Evolutionary conservation across 2,888 invertebrate genomes (phyloP).

Genomic region (Eupelmus urozonus): DNA sequence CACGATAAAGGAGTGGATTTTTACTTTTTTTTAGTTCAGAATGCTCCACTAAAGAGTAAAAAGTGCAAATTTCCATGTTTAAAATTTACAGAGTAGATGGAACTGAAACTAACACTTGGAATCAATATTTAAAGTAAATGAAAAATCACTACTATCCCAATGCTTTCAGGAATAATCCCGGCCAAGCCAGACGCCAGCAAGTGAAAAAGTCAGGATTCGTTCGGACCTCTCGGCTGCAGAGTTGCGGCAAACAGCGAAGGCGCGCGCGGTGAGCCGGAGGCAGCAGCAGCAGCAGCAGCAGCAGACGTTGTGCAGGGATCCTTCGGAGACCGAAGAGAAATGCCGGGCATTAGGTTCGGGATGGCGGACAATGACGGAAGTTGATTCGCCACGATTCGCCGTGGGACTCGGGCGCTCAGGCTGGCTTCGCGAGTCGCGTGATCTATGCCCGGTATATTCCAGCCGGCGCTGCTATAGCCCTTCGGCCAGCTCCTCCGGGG

Average conservation of each 20-base stretch:
- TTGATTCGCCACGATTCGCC: constrained; percentile 76
- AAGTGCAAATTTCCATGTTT: too few relatives aligned
- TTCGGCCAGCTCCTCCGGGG: constrained; percentile 68
- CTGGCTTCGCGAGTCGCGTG: constrained; percentile 73
- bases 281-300: neutral
- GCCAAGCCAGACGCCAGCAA: too few relatives aligned
- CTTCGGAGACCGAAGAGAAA: constrained; percentile 76
- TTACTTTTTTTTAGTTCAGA: too few relatives aligned
- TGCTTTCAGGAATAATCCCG: too few relatives aligned
- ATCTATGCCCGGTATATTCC: constrained; percentile 75
- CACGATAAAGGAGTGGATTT: too few relatives aligned
- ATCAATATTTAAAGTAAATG: too few relatives aligned
- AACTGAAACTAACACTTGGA: neutral
- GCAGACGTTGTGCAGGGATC: constrained; percentile 54
- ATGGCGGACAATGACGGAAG: constrained; percentile 77
- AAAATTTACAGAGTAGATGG: too few relatives aligned
- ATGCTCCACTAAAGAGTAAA: too few relatives aligned
- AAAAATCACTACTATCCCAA: too few relatives aligned
- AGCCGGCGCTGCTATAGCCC: constrained; percentile 66
- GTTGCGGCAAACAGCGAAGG: too few relatives aligned
- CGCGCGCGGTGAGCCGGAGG: neutral
- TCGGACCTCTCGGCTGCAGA: neutral
- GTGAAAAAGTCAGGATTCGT: constrained; percentile 1
- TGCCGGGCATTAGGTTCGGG: constrained; percentile 74
- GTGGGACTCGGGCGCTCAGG: constrained; percentile 70